phyloP scores from a whole-genome alignment of 1,140 invertebrate species.

The Berghia stephanieae region DNA sequence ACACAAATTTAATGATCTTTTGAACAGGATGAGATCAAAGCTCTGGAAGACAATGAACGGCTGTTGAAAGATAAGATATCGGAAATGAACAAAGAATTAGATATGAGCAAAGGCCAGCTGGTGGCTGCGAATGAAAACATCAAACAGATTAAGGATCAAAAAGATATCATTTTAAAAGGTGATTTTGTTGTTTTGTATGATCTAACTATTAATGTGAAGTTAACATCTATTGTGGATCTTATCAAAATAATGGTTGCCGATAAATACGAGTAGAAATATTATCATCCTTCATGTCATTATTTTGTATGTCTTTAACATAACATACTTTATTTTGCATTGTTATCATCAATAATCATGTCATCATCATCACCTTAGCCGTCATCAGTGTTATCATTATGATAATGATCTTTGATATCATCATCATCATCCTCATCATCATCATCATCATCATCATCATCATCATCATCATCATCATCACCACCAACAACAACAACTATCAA shows the following conservation, averaged over 20 bases:
- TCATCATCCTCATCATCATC: too few species aligned
- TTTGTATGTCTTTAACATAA: background rate
- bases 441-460: too few species aligned
- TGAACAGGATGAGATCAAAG: constrained; percentile 43
- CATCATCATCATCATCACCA: too few species aligned
- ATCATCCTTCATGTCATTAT: background rate
- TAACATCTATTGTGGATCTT: background rate
- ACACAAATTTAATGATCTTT: background rate
- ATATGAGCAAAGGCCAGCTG: constrained; percentile 46
- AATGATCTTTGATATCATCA: too few species aligned
- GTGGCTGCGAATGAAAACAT: constrained; percentile 43
- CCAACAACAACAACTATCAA: too few species aligned
- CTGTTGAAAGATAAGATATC: constrained; percentile 40
- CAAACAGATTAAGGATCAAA: constrained; percentile 52
- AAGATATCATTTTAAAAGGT: constrained; percentile 53
- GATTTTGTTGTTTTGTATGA: background rate
- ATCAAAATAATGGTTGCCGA: background rate
- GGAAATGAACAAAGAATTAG: constrained; percentile 41
- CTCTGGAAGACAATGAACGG: constrained; percentile 34
- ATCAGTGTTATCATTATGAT: too few species aligned
- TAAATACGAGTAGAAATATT: background rate
- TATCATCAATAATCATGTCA: too few species aligned
- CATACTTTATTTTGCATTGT: too few species aligned
- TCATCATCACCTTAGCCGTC: too few species aligned
- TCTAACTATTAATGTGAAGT: background rate